Evolutionary conservation across 1,140 invertebrate species (phyloP).

Genomic region (Drosophila asahinai): DNA sequence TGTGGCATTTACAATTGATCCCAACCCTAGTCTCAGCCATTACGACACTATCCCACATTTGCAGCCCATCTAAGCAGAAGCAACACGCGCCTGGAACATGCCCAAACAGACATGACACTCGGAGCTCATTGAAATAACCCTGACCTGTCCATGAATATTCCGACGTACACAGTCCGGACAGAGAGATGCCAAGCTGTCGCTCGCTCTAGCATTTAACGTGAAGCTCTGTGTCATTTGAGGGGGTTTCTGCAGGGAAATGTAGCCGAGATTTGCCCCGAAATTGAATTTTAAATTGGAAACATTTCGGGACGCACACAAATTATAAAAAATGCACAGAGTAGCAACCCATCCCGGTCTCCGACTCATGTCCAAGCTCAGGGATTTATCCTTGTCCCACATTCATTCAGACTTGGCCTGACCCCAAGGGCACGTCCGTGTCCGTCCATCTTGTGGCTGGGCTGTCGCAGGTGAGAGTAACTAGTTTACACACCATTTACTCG

Average conservation of each 20-base stretch:
- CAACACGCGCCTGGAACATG: slow-evolving; percentile 9
- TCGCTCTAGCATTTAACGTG: slow-evolving; percentile 4
- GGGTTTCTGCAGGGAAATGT: not conserved
- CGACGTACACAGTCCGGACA: slow-evolving; percentile 7
- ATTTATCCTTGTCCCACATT: slow-evolving; percentile 16
- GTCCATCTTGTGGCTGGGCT: slow-evolving; percentile 2
- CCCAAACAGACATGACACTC: not conserved
- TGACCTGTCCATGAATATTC: slow-evolving; percentile 22
- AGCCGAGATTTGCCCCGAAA: not conserved
- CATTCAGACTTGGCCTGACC: slow-evolving; percentile 1
- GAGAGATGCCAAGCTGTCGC: slow-evolving; percentile 14
- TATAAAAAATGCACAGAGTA: slow-evolving; percentile 18
- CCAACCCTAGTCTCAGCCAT: not conserved
- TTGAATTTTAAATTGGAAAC: slow-evolving; percentile 17
- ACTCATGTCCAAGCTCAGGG: slow-evolving; percentile 6
- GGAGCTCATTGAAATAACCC: slow-evolving; percentile 15
- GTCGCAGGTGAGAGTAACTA: slow-evolving; percentile 9
- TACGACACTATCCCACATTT: slow-evolving; percentile 4
- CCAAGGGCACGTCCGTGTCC: slow-evolving; percentile 8
- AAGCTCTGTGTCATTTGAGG: slow-evolving; percentile 4
- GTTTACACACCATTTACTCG: slow-evolving; percentile 17
- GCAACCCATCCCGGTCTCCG: not conserved
- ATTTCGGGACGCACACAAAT: slow-evolving; percentile 11
- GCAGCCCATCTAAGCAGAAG: not conserved
- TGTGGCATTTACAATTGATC: slow-evolving; percentile 1